Base-by-base conservation (phyloP, 2,113 vertebrate genomes). In the Sinocyclocheilus grahami region DNA sequence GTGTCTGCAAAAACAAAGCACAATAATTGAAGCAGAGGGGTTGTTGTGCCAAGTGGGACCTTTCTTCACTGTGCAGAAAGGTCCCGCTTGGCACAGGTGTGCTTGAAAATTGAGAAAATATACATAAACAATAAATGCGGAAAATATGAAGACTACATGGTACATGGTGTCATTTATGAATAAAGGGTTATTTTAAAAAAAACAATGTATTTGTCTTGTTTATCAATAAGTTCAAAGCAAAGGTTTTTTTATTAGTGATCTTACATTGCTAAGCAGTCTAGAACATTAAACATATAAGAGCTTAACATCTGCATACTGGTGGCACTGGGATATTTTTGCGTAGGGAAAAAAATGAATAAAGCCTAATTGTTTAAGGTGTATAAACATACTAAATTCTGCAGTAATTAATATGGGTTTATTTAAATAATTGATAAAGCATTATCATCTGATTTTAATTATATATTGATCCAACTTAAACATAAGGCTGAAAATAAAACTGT, bases 1-100 rank as follows among this genome's bases (percentile, higher is more conserved):
- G 24, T 78, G 37, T 72, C 51, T 67, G 30, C 13, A 18, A 60
- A 84, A 81, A 14, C 80, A 55, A 10, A 74, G 51, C 55, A 46
- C 18, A 65, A 42, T 30, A 0, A 30, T 24, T 58, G 18, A 63
- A 46, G 51, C 30, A 30, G 2, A 77, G n/a, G 18, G 53, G 48
- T 51, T 42, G 8, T 39, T 42, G 71, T 33, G 46, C 46, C 7
- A 42, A 42, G 42, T 42, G 7, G 8, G 7, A 42, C 42, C 42
- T 42, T 42, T 42, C 1, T 42, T 42, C 42, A 42, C 42, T 42
- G 42, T 42, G 42, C 42, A 42, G 42, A 42, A 42, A 42, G 42
- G 1, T 42, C 42, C 42, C 42, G 1, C 42, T 42, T 42, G 42
- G 42, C n/a, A 24, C n/a, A 65, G 78, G 27, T 33, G 65, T 69